Base-by-base conservation (phyloP, 2,113 vertebrate species). In the Datnioides undecimradiatus region DNA sequence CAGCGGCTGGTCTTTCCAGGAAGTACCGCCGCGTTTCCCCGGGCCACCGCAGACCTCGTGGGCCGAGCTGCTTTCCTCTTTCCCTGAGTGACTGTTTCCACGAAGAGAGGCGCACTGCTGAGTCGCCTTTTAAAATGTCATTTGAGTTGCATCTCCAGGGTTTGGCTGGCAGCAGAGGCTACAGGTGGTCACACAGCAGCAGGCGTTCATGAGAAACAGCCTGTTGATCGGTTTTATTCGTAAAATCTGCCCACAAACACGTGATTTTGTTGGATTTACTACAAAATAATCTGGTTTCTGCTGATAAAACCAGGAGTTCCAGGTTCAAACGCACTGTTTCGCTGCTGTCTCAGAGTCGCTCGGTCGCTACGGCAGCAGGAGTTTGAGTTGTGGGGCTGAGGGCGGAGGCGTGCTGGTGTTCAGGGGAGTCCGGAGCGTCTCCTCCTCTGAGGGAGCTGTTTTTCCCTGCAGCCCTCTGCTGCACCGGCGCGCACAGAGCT, bases 391-490 rank as follows among this genome's bases (percentile, higher is more conserved):
- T 14, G 43, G 27, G 54, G 14, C 43, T 73, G 11, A 12, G 14
- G 9, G n/a, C 3, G 13, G 8, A 14, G 52, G 3, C 27, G 36
- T 38, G 66, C 62, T 34, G 59, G 27, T 19, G n/a, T 48, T 65
- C 9, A 29, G 58, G 49, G 11, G n/a, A n/a, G 12, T 49, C 49
- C 4, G 31, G 34, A 79, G 68, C 49, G n/a, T 67, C 27, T 43
- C 0, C 16, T 10, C 74, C 72, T 73, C 76, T 8, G 57, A 71
- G 60, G 57, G 27, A 57, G 9, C 46, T 41, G 23, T 82, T 81
- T 87, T 82, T 69, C 79, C 82, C 82, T 0, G 25, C 27, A 74
- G 79, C 19, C 48, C 31, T 10, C 0, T 43, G 52, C 71, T 36
- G 48, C 36, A 57, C 62, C 25, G 51, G 48, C 58, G 10, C 31